A percentile compares a stretch with the other conserved stretches of the same genome.
These are phyloP conservation scores for Scaptomyza caliginosa DNA, from an alignment of 2,888 invertebrate species.

Conservation along the genomic window DNA sequence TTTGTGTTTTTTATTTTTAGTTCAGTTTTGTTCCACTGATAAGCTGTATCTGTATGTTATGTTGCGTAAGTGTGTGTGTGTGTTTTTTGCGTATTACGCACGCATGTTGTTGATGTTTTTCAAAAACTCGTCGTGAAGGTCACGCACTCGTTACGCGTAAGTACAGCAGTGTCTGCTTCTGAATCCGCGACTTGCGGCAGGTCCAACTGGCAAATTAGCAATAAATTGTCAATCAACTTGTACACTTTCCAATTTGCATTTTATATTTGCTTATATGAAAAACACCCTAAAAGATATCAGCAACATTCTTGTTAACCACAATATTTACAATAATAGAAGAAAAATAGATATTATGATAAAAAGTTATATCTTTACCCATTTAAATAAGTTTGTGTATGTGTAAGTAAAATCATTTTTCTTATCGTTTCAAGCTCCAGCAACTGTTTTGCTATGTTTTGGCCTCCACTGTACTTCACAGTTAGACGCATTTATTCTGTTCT, in stretches of 20 bases:
- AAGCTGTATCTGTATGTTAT: slow-evolving; percentile 35
- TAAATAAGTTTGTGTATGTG: too few relatives aligned
- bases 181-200: slow-evolving; percentile 35
- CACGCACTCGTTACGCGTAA: slow-evolving; percentile 61
- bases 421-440: slow-evolving; percentile 3
- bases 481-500: slow-evolving; percentile 43
- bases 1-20: slow-evolving; percentile 65
- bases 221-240: slow-evolving; percentile 16
- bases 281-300: too few relatives aligned
- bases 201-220: slow-evolving; percentile 27
- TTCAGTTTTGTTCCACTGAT: slow-evolving; percentile 54
- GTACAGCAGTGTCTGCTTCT: slow-evolving; percentile 58
- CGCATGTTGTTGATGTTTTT: slow-evolving; percentile 56
- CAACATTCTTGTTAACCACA: too few relatives aligned
- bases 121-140: slow-evolving; percentile 69
- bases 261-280: too few relatives aligned
- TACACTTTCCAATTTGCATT: slow-evolving; percentile 6
- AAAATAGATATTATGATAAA: too few relatives aligned
- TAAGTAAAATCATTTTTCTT: neutral
- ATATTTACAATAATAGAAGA: too few relatives aligned
- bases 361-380: neutral
- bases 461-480: slow-evolving; percentile 68
- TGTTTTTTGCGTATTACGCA: slow-evolving; percentile 42
- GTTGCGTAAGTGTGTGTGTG: slow-evolving; percentile 17
- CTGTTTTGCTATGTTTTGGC: slow-evolving; percentile 53